phyloP scores from a whole-genome alignment of 2,113 vertebrate species.

The Gadus macrocephalus region DNA sequence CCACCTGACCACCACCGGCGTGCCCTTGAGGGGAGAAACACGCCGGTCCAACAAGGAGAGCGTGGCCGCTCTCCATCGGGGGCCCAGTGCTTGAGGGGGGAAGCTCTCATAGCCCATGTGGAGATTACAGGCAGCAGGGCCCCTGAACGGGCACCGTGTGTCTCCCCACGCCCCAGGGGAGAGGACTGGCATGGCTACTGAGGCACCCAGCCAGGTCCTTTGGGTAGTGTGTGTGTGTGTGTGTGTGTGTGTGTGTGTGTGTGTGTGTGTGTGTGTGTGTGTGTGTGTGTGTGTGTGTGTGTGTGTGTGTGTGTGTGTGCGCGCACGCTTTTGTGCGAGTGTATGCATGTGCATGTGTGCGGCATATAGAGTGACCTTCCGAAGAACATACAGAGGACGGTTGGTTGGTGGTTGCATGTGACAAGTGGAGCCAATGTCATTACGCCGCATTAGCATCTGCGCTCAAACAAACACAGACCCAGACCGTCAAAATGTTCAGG shows the following conservation, averaged over 20 bases:
- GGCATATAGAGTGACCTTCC: conserved; percentile 44
- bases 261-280: background rate
- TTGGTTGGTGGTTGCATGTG: conserved; percentile 13
- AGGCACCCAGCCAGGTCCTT: conserved; percentile 8
- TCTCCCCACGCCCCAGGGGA: background rate
- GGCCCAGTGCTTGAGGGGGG: conserved; percentile 25
- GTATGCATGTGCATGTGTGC: background rate
- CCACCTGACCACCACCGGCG: background rate
- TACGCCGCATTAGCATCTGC: conserved; percentile 37
- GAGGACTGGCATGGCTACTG: conserved; percentile 14
- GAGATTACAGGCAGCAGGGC: conserved; percentile 27
- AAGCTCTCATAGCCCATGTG: conserved; percentile 42
- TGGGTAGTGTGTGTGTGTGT: background rate
- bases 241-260: background rate
- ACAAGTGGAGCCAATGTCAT: conserved; percentile 44
- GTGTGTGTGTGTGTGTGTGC: background rate
- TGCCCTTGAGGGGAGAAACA: conserved; percentile 2
- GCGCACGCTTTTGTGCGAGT: background rate
- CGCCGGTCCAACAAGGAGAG: conserved; percentile 3
- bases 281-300: background rate
- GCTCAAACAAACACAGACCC: conserved; percentile 38
- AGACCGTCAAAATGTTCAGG: conserved; percentile 7
- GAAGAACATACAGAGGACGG: conserved; percentile 14
- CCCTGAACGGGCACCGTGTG: conserved; percentile 1
- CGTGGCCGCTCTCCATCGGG: conserved; percentile 29